Conservation (phyloP, 2,888 invertebrate genomes). For the Rambutsinella grinnellia region DNA sequence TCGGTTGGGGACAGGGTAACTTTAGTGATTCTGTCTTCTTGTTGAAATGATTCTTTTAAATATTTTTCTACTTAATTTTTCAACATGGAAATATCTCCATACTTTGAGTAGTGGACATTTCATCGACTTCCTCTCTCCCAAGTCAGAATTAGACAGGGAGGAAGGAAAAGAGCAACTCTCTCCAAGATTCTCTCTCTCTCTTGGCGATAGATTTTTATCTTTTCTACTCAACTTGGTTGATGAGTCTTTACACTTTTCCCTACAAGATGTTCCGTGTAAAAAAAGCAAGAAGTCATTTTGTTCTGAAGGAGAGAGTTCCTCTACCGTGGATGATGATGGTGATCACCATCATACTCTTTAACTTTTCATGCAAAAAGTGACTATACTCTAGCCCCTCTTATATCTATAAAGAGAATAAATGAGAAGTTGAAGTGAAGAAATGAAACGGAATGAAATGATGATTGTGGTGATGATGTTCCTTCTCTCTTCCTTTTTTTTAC, state of each 20-base stretch:
- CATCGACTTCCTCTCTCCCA: no score
- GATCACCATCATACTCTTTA: slow-evolving; percentile 12
- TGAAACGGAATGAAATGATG: slow-evolving; percentile 50
- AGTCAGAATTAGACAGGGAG: no score
- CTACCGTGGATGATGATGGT: neutral
- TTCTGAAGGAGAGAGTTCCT: no score
- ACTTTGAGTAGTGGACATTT: no score
- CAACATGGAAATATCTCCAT: no score
- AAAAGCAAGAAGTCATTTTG: neutral
- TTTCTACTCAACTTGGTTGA: neutral
- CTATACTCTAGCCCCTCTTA: neutral
- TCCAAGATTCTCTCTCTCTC: no score
- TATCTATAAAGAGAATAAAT: neutral
- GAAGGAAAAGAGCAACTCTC: no score
- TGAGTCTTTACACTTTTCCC: neutral
- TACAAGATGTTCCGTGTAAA: neutral
- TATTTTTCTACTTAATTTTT: no score
- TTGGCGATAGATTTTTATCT: neutral
- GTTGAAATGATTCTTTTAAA: no score
- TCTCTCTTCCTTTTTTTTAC: neutral
- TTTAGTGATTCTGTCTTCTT: no score
- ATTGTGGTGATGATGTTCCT: slow-evolving; percentile 25
- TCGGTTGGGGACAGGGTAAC: no score
- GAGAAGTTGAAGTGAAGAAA: slow-evolving; percentile 33
- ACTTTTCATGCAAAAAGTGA: neutral